phyloP scores from a whole-genome alignment of 2,888 invertebrate genomes.

The Aphrophora alni region DNA sequence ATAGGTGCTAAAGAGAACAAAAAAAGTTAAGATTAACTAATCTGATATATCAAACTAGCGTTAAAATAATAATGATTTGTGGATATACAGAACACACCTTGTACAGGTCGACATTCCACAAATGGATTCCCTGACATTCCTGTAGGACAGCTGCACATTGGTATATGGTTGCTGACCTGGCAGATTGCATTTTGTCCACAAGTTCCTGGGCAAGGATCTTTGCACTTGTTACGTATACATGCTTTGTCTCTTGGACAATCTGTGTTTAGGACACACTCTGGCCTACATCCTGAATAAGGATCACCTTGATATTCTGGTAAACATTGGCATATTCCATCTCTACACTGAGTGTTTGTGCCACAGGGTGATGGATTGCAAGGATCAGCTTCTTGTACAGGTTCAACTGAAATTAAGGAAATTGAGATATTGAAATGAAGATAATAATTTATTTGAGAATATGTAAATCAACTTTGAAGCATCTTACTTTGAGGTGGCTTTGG shows the following conservation, averaged over 20 bases:
- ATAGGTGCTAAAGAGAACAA: constrained; percentile 41
- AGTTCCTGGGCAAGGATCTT: constrained; percentile 78
- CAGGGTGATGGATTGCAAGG: constrained; percentile 69
- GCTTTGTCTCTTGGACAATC: constrained; percentile 75
- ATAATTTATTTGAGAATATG: not conserved
- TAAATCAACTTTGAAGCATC: constrained; percentile 42
- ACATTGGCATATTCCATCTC: too few relatives aligned
- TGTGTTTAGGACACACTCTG: constrained; percentile 78
- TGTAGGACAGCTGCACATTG: constrained; percentile 70
- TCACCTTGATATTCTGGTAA: too few relatives aligned
- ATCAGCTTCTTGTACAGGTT: too few relatives aligned
- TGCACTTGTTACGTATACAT: constrained; percentile 75
- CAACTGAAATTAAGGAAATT: constrained; percentile 48
- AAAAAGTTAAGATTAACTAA: not conserved
- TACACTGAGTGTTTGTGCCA: too few relatives aligned
- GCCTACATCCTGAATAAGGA: constrained; percentile 66
- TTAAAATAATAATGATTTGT: too few relatives aligned
- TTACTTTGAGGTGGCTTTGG: constrained; percentile 64
- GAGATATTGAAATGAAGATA: not conserved
- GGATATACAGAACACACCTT: constrained; percentile 60
- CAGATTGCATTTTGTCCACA: constrained; percentile 80
- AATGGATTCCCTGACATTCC: constrained; percentile 76
- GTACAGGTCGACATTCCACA: constrained; percentile 66
- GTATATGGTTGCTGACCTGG: constrained; percentile 73
- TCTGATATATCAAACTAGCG: too few relatives aligned